These are phyloP conservation scores for Charina bottae DNA, from an alignment of 2,113 vertebrate species.

Conservation along the genomic window DNA sequence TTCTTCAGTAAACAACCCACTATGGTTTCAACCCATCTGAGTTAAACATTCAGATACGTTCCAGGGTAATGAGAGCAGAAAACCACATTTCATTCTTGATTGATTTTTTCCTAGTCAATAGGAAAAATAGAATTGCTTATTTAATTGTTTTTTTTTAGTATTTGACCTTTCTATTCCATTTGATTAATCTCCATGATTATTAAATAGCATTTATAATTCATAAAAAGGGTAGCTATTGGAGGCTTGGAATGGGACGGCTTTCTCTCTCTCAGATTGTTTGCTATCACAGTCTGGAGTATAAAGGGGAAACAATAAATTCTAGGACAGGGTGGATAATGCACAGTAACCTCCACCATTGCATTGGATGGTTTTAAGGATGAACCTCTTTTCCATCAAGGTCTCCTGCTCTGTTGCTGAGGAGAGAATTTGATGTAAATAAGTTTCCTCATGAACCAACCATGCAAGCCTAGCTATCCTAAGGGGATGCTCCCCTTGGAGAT, in stretches of 20 bases:
- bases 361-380: conserved; percentile 23
- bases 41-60: conserved; percentile 48
- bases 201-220: conserved; percentile 62
- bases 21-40: conserved; percentile 51
- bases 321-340: background rate
- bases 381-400: conserved; percentile 3
- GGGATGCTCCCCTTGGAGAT: background rate
- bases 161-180: conserved; percentile 67
- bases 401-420: background rate
- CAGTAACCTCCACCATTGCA: background rate
- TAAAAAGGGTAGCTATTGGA: conserved; percentile 44
- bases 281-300: conserved; percentile 17
- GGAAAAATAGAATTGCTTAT: conserved; percentile 45
- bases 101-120: conserved; percentile 61
- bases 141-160: conserved; percentile 68
- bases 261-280: conserved; percentile 41
- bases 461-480: background rate
- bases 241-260: conserved; percentile 38
- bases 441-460: too few relatives aligned
- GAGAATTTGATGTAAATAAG: background rate
- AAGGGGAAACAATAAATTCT: conserved; percentile 27
- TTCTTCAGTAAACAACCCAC: conserved; percentile 5
- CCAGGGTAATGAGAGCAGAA: conserved; percentile 56
- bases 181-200: conserved; percentile 64
- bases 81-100: conserved; percentile 69